These are phyloP conservation scores for Agrilus mali DNA, from an alignment of 2,888 invertebrate genomes.

Conservation along the genomic window DNA sequence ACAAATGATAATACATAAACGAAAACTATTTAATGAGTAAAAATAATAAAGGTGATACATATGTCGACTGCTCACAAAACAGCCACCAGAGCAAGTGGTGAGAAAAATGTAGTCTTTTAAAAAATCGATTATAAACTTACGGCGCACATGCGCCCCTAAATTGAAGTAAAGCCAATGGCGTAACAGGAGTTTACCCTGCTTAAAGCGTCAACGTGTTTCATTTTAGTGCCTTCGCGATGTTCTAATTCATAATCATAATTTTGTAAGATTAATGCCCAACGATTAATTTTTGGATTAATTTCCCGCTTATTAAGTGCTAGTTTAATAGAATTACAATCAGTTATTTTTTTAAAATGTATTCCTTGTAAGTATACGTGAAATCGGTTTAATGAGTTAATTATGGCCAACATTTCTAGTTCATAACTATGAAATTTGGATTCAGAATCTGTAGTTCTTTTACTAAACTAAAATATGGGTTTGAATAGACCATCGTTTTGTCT, in stretches of 20 bases:
- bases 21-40: no score
- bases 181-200: slow-evolving; percentile 14
- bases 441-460: slow-evolving; percentile 17
- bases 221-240: slow-evolving; percentile 1
- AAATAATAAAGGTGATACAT: no score
- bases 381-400: slow-evolving; percentile 18
- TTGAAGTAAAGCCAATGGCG: no score
- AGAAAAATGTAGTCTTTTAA: no score
- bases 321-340: slow-evolving; percentile 17
- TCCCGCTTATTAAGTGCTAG: slow-evolving; percentile 18
- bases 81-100: no score
- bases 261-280: slow-evolving; percentile 8
- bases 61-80: no score
- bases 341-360: slow-evolving; percentile 18
- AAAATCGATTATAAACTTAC: no score
- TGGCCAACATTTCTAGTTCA: slow-evolving; percentile 19
- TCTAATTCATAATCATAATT: slow-evolving; percentile 6
- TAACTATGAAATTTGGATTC: slow-evolving; percentile 23
- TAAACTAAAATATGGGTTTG: slow-evolving; percentile 22
- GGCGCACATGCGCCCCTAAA: no score
- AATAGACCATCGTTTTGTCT: slow-evolving; percentile 14
- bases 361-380: slow-evolving; percentile 19
- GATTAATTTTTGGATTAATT: slow-evolving; percentile 17
- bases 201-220: no score
- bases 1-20: no score